Percentiles rank a stretch among this genome's conserved stretches.
phyloP scores from a whole-genome alignment of 2,797 vertebrate genomes.

The Amblyraja radiata region DNA sequence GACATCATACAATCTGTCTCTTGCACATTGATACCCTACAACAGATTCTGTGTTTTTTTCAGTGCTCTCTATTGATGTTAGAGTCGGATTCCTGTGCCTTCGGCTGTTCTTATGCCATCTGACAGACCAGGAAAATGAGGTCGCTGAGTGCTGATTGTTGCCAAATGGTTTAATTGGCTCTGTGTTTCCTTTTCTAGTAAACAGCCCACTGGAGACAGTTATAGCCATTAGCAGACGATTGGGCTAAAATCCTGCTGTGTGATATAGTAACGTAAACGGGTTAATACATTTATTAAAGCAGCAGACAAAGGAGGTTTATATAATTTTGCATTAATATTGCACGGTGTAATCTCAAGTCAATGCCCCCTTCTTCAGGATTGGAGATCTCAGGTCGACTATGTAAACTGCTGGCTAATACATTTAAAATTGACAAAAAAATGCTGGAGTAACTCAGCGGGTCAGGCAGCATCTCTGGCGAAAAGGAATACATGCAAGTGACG shows the following conservation, averaged over 20 bases:
- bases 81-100: background rate
- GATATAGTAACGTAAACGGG: background rate
- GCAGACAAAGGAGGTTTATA: background rate
- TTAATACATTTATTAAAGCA: background rate
- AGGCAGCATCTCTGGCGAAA: too few relatives aligned
- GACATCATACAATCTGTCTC: background rate
- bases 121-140: background rate
- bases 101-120: background rate
- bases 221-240: slow-evolving; percentile 11
- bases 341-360: background rate
- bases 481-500: too few relatives aligned
- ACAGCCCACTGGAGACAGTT: background rate
- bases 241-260: slow-evolving; percentile 1
- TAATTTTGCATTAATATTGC: background rate
- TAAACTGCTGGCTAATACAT: background rate
- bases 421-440: too few relatives aligned
- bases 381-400: background rate
- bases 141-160: background rate
- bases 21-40: background rate
- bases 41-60: background rate
- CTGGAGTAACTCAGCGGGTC: too few relatives aligned
- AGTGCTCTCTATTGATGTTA: background rate
- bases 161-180: slow-evolving; percentile 27
- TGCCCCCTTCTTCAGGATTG: background rate
- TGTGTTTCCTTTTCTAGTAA: background rate